Conservation (phyloP, 2,113 vertebrate species). For the Elephas maximus region DNA sequence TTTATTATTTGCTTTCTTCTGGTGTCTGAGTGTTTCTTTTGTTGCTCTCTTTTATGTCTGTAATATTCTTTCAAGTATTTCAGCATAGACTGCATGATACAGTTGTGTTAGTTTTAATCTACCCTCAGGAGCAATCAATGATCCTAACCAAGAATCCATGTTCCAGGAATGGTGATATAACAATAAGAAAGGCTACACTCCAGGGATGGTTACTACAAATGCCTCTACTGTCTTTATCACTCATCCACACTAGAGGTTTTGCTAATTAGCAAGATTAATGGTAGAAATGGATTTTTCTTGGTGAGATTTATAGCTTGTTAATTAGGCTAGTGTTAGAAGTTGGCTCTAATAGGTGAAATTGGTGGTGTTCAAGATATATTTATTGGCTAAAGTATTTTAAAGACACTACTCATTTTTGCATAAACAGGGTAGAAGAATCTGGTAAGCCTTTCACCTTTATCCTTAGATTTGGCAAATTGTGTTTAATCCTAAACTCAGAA, state of each 20-base stretch:
- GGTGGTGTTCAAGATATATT: not conserved
- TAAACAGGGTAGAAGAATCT: not conserved
- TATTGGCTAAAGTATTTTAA: slow-evolving; percentile 41
- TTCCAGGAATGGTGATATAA: not conserved
- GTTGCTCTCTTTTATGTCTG: not conserved
- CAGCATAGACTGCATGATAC: not conserved
- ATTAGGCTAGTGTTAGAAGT: slow-evolving; percentile 41
- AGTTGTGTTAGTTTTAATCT: slow-evolving; percentile 50
- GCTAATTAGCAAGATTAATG: slow-evolving; percentile 48
- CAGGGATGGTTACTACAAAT: slow-evolving; percentile 13
- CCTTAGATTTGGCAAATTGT: not conserved
- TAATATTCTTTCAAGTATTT: slow-evolving; percentile 47
- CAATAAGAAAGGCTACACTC: slow-evolving; percentile 20
- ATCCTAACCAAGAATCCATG: slow-evolving; percentile 9
- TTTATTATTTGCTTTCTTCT: no score
- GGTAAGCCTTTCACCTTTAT: not conserved
- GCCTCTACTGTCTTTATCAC: not conserved
- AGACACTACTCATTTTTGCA: slow-evolving; percentile 13
- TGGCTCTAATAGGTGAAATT: not conserved
- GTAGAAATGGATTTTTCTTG: slow-evolving; percentile 44
- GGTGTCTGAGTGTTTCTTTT: no score
- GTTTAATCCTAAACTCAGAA: slow-evolving; percentile 33
- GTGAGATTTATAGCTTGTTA: slow-evolving; percentile 32
- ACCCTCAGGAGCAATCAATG: not conserved
- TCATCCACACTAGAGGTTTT: slow-evolving; percentile 15